A percentile compares a stretch with the other conserved stretches of the same genome.
These are phyloP conservation scores for Baccha elongata DNA, from an alignment of 2,888 invertebrate species.

Conservation along the genomic window DNA sequence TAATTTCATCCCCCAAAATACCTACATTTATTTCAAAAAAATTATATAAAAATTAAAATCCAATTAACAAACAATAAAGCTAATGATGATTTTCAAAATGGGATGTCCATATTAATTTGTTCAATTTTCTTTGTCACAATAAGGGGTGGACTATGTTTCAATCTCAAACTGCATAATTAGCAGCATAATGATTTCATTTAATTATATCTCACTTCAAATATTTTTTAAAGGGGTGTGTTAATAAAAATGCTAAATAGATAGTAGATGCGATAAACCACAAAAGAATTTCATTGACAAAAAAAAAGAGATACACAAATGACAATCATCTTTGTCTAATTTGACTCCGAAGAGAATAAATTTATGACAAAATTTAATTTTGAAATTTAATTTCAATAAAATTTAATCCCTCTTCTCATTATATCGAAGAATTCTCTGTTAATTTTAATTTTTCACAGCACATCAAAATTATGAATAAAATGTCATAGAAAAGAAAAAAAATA, in stretches of 20 bases:
- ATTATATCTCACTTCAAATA: background rate
- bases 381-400: background rate
- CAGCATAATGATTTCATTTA: background rate
- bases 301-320: background rate
- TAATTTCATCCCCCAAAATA: too few species aligned
- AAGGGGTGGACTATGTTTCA: background rate
- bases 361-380: background rate
- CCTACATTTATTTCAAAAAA: too few species aligned
- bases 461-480: constrained; percentile 14
- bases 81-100: background rate
- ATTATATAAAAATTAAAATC: background rate
- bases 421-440: background rate
- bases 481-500: constrained; percentile 5
- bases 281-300: too few species aligned
- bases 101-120: background rate
- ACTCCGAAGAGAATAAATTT: too few species aligned
- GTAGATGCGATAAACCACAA: too few species aligned
- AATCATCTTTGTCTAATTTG: too few species aligned
- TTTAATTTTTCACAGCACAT: background rate
- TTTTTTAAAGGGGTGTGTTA: constrained; percentile 1
- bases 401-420: constrained; percentile 1
- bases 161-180: constrained; percentile 10
- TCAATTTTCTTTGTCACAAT: background rate
- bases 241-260: too few species aligned
- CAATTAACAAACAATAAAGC: background rate